These are phyloP conservation scores for Dryobates pubescens DNA, from an alignment of 2,797 vertebrate genomes.

Conservation along the genomic window DNA sequence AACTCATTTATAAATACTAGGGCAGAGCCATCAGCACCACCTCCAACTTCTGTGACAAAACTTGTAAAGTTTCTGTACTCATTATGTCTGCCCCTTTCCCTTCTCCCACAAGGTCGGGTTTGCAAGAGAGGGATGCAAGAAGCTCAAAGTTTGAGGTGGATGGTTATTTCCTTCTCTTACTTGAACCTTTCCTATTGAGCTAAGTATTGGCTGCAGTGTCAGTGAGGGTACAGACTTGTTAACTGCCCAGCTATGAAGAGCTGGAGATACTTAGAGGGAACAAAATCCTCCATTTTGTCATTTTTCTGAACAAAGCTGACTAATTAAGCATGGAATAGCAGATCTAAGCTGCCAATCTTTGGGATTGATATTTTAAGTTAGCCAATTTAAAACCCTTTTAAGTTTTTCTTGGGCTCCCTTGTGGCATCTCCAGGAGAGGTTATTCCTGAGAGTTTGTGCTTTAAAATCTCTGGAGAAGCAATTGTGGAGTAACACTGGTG, in stretches of 20 bases:
- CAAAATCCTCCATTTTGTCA: not conserved
- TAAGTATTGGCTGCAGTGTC: not conserved
- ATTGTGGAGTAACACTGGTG: not conserved
- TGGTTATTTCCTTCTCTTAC: not conserved
- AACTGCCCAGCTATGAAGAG: not conserved
- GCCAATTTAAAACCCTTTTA: conserved; percentile 25
- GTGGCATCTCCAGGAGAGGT: not conserved
- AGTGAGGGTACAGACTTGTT: not conserved
- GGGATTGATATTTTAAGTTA: conserved; percentile 17
- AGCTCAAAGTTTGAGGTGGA: not conserved
- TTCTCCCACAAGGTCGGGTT: not conserved
- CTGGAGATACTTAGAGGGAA: not conserved
- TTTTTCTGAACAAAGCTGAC: not conserved
- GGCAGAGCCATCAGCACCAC: not conserved
- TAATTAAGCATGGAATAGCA: not conserved
- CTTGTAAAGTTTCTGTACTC: not conserved
- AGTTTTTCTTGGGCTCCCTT: not conserved
- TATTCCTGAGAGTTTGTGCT: not conserved
- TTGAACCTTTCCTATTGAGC: not conserved
- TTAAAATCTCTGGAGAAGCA: not conserved
- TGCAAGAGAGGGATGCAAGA: not conserved
- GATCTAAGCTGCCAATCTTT: not conserved
- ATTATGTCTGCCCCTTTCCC: not conserved
- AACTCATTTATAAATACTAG: not conserved
- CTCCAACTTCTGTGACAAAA: not conserved